Evolutionary conservation across 2,113 vertebrate genomes (phyloP).

Genomic region (Callospermophilus lateralis): DNA sequence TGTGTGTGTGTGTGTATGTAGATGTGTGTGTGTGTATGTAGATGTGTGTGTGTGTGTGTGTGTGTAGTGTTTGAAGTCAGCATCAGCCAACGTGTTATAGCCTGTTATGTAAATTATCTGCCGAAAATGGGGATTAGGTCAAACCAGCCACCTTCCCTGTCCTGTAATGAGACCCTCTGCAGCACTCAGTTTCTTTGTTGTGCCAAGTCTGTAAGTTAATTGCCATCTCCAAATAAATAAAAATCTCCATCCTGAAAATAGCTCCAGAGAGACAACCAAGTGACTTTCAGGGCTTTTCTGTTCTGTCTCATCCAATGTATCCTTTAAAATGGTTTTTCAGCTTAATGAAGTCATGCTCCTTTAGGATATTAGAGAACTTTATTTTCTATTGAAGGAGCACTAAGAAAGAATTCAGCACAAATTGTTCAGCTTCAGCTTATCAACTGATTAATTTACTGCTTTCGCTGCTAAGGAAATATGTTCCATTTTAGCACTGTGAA

Average conservation of each 20-base stretch:
- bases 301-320: constrained; percentile 72
- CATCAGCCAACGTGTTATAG: constrained; percentile 82
- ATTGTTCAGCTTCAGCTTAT: constrained; percentile 83
- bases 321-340: constrained; percentile 83
- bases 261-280: constrained; percentile 47
- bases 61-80: constrained; percentile 70
- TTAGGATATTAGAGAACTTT: constrained; percentile 83
- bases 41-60: background rate
- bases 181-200: constrained; percentile 79
- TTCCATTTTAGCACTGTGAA: constrained; percentile 82
- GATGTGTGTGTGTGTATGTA: background rate
- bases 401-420: constrained; percentile 83
- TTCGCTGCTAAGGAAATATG: constrained; percentile 83
- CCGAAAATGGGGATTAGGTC: constrained; percentile 84
- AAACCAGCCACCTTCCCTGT: constrained; percentile 84
- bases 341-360: constrained; percentile 85
- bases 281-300: constrained; percentile 78
- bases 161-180: constrained; percentile 84
- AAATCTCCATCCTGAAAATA: constrained; percentile 82
- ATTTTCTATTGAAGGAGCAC: constrained; percentile 79
- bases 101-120: constrained; percentile 85
- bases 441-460: constrained; percentile 86
- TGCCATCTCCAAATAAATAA: constrained; percentile 85
- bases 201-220: constrained; percentile 83
- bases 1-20: background rate